These are phyloP conservation scores for Eristalinus aeneus DNA, from an alignment of 2,888 invertebrate species.

Conservation along the genomic window DNA sequence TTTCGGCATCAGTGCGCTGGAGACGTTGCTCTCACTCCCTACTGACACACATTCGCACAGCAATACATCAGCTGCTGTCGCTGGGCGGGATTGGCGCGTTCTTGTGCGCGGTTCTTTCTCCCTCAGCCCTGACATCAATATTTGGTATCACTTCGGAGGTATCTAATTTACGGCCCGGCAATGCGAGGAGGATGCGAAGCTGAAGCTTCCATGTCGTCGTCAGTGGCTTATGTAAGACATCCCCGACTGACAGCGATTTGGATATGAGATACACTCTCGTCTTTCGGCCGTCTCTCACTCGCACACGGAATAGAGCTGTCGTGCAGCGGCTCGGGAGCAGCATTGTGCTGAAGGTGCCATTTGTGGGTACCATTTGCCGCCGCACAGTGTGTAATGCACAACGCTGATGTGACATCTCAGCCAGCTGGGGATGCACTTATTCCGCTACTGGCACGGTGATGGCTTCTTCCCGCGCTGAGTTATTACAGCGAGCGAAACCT, in stretches of 20 bases:
- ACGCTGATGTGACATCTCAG: conserved; percentile 64
- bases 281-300: conserved; percentile 41
- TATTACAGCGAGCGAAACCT: conserved; percentile 9
- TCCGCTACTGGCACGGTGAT: conserved; percentile 19
- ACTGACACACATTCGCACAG: conserved; percentile 58
- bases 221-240: conserved; percentile 35
- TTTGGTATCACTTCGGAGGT: conserved; percentile 50
- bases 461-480: conserved; percentile 47
- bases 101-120: background rate
- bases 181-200: conserved; percentile 26
- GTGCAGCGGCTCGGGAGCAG: conserved; percentile 15
- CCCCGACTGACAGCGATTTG: conserved; percentile 27
- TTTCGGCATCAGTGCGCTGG: conserved; percentile 60
- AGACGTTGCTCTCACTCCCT: conserved; percentile 30
- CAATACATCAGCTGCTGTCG: background rate
- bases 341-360: conserved; percentile 61
- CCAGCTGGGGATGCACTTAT: conserved; percentile 37
- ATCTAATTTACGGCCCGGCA: conserved; percentile 52
- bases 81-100: conserved; percentile 33
- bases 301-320: background rate
- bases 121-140: conserved; percentile 68
- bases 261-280: conserved; percentile 54
- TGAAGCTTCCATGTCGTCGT: conserved; percentile 2
- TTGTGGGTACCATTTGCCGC: conserved; percentile 62
- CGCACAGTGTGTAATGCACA: conserved; percentile 59